Base-by-base conservation (phyloP, 2,888 invertebrate species). In the Chrysolina oricalcia region DNA sequence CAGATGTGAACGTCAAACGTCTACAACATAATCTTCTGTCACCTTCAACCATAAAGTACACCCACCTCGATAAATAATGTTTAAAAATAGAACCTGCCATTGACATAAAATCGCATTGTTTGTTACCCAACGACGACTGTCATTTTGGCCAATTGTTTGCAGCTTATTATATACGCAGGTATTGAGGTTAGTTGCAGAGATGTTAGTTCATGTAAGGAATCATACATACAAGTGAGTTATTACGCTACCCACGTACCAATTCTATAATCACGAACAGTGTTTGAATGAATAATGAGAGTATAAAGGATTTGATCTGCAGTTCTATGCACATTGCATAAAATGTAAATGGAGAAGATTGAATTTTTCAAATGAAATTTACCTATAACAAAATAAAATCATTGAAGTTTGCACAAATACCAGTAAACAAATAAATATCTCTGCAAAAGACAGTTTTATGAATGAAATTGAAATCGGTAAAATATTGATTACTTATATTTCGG, bases 51-150 rank as follows among this genome's bases (percentile, higher is more conserved):
- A 5, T 46, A 50, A 21, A 23, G 46, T 66, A 67, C 67, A 56
- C 68, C 68, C 41, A 68, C 68, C 53, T 40, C 21, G 68, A 50
- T 67, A 19, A 65, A 65, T 65, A 21, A 43, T 46, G 41, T 66
- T 66, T 66, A 66, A 68, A 68, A 68, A 68, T 53, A 68, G 53
- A 56, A 53, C 68, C 40, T 68, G 68, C 68, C 71, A 71, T 71
- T 71, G 71, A 71, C 71, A 71, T 64, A 59, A 64, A 71, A 71
- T 63, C 40, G 40, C 71, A 64, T 64, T 71, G 71, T 71, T 64
- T 71, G 71, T 71, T 64, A 71, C 62, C 23, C 15, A 63, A 71
- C 11, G 64, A 71, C 48, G 17, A 50, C 71, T 71, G 71, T 64
- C 64, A 71, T 64, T 71, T 64, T 64, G 13, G 40, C 35, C 40